Evolutionary conservation across 2,113 vertebrate genomes (phyloP), one percentile per base, ranked within the genome.

Genomic region (Tetraodon nigroviridis): DNA sequence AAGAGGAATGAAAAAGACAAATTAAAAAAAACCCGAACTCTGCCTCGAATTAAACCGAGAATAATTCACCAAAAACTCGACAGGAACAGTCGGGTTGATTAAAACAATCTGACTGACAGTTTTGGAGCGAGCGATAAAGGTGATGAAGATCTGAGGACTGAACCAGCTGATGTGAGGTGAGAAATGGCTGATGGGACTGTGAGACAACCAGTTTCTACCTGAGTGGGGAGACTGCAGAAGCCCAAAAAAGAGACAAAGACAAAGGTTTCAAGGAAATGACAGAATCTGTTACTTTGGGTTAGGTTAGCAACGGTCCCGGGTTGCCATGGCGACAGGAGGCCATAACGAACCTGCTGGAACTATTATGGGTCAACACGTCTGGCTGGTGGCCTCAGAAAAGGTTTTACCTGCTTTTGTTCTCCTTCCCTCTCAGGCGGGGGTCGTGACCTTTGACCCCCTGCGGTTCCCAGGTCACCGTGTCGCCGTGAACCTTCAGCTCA

Each of bases 391-490:
- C 32, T 37, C 32, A 37, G 32, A 37, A 8, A 20, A 20, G 32
- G 37, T 51, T 84, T 90, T 82, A 98, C 96, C 93, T 93, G 88
- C 87, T 91, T 81, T 93, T 96, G 55, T 92, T 94, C 64, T 97
- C 95, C 64, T 95, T 95, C 32, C 91, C 92, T 88, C 93, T 93
- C 44, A 91, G 77, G 76, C 95, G 91, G 62, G 81, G 91, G 61
- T 95, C 94, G 63, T 93, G 92, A 49, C 90, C 86, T 91, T 93
- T 97, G 67, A 93, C 92, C 80, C 92, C 94, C 67, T 93, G 93
- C 15, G 95, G 88, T 70, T 96, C 94, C 96, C 96, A 98, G 73
- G 93, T 94, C 82, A 97, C 92, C 16, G 78, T 90, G 10, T 82
- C 74, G 24, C 92, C 92, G 76, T 93, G 90, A 61, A 98, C 94